Base-by-base conservation (phyloP, 2,888 invertebrate species). In the Margaritifera margaritifera region DNA sequence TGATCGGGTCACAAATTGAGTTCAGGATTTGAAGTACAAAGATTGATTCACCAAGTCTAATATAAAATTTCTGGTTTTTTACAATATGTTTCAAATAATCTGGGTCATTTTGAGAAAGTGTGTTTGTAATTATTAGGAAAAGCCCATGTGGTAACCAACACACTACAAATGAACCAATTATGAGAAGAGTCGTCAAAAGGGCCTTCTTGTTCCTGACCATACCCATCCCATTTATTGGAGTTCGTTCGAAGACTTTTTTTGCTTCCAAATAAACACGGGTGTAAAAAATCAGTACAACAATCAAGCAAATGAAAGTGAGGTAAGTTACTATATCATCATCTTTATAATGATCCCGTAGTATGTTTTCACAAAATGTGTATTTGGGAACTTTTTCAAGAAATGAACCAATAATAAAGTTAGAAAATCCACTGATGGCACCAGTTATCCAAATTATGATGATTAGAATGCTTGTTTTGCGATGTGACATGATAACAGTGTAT, bases 121-220 rank as follows among this genome's bases (percentile, higher is more conserved):
- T 42, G 42, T 0, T 42, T 66, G 82, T 72, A 6, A 74, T 72
- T 19, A 81, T 72, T 65, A 84, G 80, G 64, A 84, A 84, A 11
- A 82, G 71, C 63, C 80, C 81, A 57, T 81, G 79, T 5, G 87
- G 86, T 50, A 87, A 63, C 85, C 85, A 87, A 58, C 85, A 86
- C 8, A 83, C 57, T 8, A 77, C 69, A 66, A 85, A 87, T 27
- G 84, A 82, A 31, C 80, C 80, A 5, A 87, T 79, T 15, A 87
- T 87, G 24, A 85, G 64, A 22, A 85, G 70, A 19, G 86, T 86
- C 4, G 86, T 86, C 8, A 82, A 63, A n/a, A 85, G 65, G 11
- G 84, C 84, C 52, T 85, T 84, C 5, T 77, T 76, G 69, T 82
- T 84, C 15, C 82, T 78, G 31, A 72, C 59, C 11, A 76, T 73